These are phyloP conservation scores for Mycogona germanica DNA, from an alignment of 2,888 invertebrate species.

Conservation along the genomic window DNA sequence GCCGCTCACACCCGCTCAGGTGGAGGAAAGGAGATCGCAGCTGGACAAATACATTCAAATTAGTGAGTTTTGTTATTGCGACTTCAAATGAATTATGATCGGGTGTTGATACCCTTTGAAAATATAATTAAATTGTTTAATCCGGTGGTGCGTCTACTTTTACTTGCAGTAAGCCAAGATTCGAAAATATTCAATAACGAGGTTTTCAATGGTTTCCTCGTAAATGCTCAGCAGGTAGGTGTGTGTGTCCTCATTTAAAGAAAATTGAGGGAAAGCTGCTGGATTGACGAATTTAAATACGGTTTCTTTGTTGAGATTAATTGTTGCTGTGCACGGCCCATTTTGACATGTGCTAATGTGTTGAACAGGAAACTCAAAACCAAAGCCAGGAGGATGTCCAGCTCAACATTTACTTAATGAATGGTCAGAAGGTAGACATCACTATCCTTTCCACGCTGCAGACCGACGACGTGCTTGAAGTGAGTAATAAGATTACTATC, in stretches of 20 bases:
- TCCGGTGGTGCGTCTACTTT: no score
- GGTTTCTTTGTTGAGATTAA: no score
- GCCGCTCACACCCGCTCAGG: slow-evolving; percentile 58
- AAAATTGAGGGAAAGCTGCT: no score
- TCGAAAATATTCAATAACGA: slow-evolving; percentile 62
- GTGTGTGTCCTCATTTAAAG: no score
- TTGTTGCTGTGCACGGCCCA: no score
- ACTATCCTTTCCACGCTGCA: slow-evolving; percentile 68
- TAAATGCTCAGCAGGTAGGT: slow-evolving; percentile 65
- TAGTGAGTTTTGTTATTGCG: slow-evolving; percentile 41
- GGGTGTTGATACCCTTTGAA: no score
- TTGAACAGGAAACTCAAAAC: slow-evolving; percentile 24
- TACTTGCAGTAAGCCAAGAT: slow-evolving; percentile 67
- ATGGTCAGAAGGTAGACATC: slow-evolving; percentile 70
- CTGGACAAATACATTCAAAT: slow-evolving; percentile 91
- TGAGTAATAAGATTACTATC: no score
- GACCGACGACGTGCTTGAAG: slow-evolving; percentile 64
- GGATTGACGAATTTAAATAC: no score
- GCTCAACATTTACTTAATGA: slow-evolving; percentile 72
- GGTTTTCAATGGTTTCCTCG: slow-evolving; percentile 70
- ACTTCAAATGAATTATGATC: not conserved
- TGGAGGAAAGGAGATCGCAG: slow-evolving; percentile 71
- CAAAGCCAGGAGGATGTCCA: slow-evolving; percentile 46
- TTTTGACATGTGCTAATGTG: not conserved
- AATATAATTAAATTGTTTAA: no score